These are phyloP conservation scores for Synergus laeviventris DNA, from an alignment of 2,888 invertebrate genomes.

Conservation along the genomic window DNA sequence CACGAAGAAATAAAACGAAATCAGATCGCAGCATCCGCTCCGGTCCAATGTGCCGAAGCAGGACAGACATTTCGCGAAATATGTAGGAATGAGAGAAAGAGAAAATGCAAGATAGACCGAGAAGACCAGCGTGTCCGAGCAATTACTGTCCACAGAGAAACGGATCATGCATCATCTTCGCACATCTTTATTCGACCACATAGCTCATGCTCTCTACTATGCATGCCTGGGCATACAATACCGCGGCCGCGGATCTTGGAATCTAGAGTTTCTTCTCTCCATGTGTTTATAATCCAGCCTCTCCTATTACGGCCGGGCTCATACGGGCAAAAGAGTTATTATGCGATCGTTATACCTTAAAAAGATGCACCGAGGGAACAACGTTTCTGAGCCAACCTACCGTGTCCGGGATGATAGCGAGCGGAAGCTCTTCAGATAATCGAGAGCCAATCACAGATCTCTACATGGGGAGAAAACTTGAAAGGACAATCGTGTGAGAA, in stretches of 20 bases:
- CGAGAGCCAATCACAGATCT: constrained; percentile 26
- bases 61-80: constrained; percentile 42
- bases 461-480: constrained; percentile 5
- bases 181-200: constrained; percentile 59
- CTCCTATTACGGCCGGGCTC: constrained; percentile 32
- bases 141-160: constrained; percentile 62
- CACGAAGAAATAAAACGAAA: constrained; percentile 66
- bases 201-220: constrained; percentile 53
- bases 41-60: constrained; percentile 54
- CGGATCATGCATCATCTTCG: constrained; percentile 62
- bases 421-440: constrained; percentile 31
- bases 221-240: constrained; percentile 60
- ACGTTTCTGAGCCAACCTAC: constrained; percentile 18
- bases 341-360: constrained; percentile 28
- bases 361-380: constrained; percentile 25
- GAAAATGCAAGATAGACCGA: constrained; percentile 45
- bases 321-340: constrained; percentile 37
- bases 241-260: constrained; percentile 51
- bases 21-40: constrained; percentile 64
- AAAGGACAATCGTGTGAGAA: background rate
- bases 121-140: constrained; percentile 60
- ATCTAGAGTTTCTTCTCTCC: constrained; percentile 50
- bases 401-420: constrained; percentile 12
- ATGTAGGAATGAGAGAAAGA: constrained; percentile 44
- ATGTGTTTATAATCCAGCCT: constrained; percentile 38